Base-by-base conservation (phyloP, 2,797 vertebrate genomes). In the Prionace glauca region DNA sequence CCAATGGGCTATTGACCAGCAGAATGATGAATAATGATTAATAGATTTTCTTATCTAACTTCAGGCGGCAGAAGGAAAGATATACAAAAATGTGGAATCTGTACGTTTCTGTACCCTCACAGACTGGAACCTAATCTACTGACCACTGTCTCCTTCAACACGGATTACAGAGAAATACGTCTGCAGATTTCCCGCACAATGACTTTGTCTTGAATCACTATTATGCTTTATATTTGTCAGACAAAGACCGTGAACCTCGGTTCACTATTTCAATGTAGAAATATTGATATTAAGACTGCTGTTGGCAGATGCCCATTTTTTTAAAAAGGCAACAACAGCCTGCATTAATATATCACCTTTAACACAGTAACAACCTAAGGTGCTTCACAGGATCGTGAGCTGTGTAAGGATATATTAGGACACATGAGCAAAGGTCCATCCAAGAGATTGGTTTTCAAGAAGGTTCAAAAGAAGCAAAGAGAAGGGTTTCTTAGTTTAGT, bases 1-100 rank as follows among this genome's bases (percentile, higher is more conserved):
- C 96, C 96, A 95, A 74, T 95, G 95, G 95, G 96, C 96, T 97
- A 97, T 97, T 97, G 97, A 97, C 97, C 96, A 97, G 96, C 96
- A 96, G 96, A 96, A 96, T 96, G 96, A 96, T 97, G 96, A 96
- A 96, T 96, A 96, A 96, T 96, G 96, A 96, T 96, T 96, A 96
- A 97, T 96, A 96, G 96, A 96, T 96, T 96, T 96, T 93, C 96
- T 96, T 96, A 96, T 96, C 96, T 96, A 95, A 96, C 96, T 96
- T 96, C 96, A 96, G 96, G 96, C 96, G 97, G 96, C 14, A 96
- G 96, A 96, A 96, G 96, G 96, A 96, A 96, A 96, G 96, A 96
- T 95, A 95, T 96, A 96, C 74, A 96, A 95, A 88, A 95, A 95
- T 95, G 95, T 95, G n/a, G 45, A 8, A 94, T 94, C 71, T 74